Evolutionary conservation across 2,888 invertebrate species (phyloP).

Genomic region (Anarsia innoxiella): DNA sequence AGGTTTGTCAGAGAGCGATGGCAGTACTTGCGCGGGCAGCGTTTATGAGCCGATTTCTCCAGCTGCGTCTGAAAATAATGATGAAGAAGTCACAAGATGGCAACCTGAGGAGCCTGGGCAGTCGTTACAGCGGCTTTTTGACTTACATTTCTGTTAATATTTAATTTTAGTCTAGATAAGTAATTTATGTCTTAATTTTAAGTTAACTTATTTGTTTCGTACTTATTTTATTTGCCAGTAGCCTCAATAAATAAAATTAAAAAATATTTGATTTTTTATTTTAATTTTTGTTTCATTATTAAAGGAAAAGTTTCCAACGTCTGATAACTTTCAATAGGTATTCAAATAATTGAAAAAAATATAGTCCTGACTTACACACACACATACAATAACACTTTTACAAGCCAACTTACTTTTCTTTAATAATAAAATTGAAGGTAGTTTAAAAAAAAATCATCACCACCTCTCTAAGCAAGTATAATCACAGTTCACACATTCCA

Average conservation of each 20-base stretch:
- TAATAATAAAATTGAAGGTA: too few species aligned
- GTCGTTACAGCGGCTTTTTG: constrained; percentile 27
- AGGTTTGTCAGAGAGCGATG: constrained; percentile 3
- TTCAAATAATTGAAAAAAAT: too few species aligned
- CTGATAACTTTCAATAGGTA: too few species aligned
- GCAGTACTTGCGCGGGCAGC: constrained; percentile 14
- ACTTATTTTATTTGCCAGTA: too few species aligned
- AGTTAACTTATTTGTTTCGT: not conserved
- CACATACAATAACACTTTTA: too few species aligned
- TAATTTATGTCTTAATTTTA: not conserved
- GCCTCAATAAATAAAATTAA: too few species aligned
- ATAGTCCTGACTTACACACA: too few species aligned
- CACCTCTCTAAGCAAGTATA: too few species aligned
- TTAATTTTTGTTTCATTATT: not conserved
- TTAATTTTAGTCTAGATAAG: not conserved
- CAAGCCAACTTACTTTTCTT: too few species aligned
- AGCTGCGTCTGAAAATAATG: constrained; percentile 24
- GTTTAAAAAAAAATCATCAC: too few species aligned
- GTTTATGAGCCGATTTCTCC: constrained; percentile 51
- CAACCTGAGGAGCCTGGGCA: constrained; percentile 23
- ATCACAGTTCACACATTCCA: too few species aligned
- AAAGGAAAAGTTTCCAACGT: too few species aligned
- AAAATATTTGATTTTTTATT: not conserved
- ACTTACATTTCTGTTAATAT: constrained; percentile 23
- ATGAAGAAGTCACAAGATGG: constrained; percentile 27